Conservation (phyloP, 2,797 vertebrate genomes). For the Vireo griseus region DNA sequence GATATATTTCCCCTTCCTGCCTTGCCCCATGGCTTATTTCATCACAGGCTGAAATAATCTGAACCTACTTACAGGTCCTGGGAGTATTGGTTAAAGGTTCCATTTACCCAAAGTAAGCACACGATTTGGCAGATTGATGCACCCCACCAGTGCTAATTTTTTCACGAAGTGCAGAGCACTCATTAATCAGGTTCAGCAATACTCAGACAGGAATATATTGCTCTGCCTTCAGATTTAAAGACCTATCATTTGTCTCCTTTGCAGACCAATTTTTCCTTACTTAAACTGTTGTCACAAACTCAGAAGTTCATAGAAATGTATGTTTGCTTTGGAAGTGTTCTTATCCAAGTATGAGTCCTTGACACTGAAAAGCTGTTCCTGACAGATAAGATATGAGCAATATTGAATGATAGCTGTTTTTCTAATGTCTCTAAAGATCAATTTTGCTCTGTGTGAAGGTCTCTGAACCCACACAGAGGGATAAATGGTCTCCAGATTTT, state of each 20-base stretch:
- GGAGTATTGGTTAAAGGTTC: not conserved
- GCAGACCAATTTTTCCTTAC: not conserved
- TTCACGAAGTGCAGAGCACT: not conserved
- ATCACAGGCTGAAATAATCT: not conserved
- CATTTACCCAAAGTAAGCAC: not conserved
- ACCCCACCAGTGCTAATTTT: not conserved
- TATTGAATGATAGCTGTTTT: not conserved
- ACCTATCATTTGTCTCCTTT: not conserved
- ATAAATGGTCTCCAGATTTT: not conserved
- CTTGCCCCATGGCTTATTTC: not conserved
- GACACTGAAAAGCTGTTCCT: not conserved
- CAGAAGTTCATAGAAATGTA: not conserved
- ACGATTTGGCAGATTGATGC: not conserved
- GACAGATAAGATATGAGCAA: not conserved
- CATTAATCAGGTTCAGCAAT: not conserved
- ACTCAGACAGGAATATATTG: not conserved
- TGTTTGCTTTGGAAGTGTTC: not conserved
- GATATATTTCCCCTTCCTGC: not conserved
- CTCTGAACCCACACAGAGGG: not conserved
- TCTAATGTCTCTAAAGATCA: not conserved
- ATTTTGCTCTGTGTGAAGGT: not conserved
- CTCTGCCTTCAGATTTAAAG: not conserved
- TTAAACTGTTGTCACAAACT: not conserved
- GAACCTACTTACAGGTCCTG: not conserved
- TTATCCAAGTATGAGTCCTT: not conserved